Evolutionary conservation across 2,888 invertebrate genomes (phyloP), one percentile per base, ranked within the genome.

Genomic region (Cheilosia vulpina): DNA sequence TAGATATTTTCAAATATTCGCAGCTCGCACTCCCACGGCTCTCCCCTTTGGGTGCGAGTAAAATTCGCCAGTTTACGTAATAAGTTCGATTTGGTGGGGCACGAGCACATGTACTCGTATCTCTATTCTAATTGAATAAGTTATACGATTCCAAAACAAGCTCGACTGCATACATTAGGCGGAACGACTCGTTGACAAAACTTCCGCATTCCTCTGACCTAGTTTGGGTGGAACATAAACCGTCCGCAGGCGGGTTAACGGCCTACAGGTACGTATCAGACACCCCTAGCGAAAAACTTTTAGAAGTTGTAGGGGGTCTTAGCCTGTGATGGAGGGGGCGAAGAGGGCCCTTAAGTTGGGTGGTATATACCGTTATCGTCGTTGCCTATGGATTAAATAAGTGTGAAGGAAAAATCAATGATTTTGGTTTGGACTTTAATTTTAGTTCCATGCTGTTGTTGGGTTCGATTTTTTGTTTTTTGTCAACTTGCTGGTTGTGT

Each of bases 191-290:
- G 82, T 72, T 83, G 83, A 83, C 78, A 83, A 73, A 83, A 73
- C 68, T 83, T 83, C 83, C 83, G 83, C 83, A 83, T 83, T 78
- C 78, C 78, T 73, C 38, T 83, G 83, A 83, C 78, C 83, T 63
- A 78, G 83, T 83, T 83, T 65, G 57, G 57, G 38, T 43, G 63
- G 57, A 83, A 68, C 31, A 63, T 41, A 65, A 66, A 31, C n/a
- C 78, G 58, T 62, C 55, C 65, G 27, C 55, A 62, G 72, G 65
- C 82, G 66, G 83, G 83, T 83, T 83, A 83, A 73, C 69, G 79
- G 73, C 83, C 83, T 83, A 73, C 71, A 66, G 31, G 19, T 13
- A 45, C 55, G 66, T 52, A 68, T 73, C 83, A 78, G 82, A 77
- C 78, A 72, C 58, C 47, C 31, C 31, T 77, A 24, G 73, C 55